Base-by-base conservation (phyloP, 2,797 vertebrate genomes). In the Carapus acus region DNA sequence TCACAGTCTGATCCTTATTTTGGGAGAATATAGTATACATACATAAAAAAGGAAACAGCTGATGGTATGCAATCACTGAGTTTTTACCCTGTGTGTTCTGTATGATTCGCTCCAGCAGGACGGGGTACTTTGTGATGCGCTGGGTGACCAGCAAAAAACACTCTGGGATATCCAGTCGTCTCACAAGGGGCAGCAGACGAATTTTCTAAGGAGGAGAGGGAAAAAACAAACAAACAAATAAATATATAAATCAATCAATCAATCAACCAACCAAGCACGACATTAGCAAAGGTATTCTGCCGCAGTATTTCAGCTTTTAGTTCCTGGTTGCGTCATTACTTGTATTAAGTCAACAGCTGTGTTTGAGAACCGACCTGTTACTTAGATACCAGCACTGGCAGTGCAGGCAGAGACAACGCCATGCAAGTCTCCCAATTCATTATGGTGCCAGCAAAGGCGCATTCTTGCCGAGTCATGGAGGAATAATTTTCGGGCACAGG, bases 121-220 rank as follows among this genome's bases (percentile, higher is more conserved):
- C 88, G 0, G 96, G 96, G 64, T 99, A 99, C 22, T 99, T 99
- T 34, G 92, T 97, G 72, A 99, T 93, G 50, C 96, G 93, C 56
- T 99, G 96, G 0, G 96, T 95, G 16, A 99, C 92, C 40, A 98
- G 76, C 1, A 98, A 86, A 54, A 96, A 90, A 34, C 92, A 95
- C 45, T 98, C 96, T 7, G 91, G 91, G 17, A 99, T 73, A 0
- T 93, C 92, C 2, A 94, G 78, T 16, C 96, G 73, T 52, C 92
- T 80, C 60, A 97, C 91, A 0, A 96, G 80, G 49, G 92, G 70
- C n/a, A 85, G 81, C 77, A 91, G 92, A 61, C 90, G 75, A 0
- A 98, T 87, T 90, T 91, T 95, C 94, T 99, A 73, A 3, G n/a
- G n/a, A n/a, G n/a, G n/a, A n/a, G n/a, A n/a, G n/a, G n/a, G n/a